Conservation (phyloP, 2,113 vertebrate species). For the Zosterops hypoxanthus region DNA sequence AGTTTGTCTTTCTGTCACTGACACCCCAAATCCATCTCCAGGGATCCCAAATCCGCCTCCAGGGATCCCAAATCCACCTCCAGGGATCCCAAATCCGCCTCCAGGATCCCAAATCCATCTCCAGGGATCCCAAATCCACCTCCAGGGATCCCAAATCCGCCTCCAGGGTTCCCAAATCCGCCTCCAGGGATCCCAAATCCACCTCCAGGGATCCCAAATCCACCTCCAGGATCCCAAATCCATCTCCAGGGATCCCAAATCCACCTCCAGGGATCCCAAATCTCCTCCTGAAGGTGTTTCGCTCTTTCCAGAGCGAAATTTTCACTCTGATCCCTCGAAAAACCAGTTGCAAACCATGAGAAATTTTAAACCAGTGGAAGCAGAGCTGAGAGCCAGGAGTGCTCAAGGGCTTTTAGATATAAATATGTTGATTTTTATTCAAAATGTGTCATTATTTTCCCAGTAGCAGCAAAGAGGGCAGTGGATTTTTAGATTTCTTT, state of each 20-base stretch:
- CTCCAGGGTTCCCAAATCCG: not conserved
- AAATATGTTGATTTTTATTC: not conserved
- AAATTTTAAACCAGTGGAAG: not conserved
- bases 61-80: not conserved
- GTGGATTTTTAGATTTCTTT: not conserved
- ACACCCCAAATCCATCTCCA: too few species aligned
- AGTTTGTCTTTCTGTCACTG: too few species aligned
- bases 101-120: not conserved
- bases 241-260: not conserved
- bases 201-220: not conserved
- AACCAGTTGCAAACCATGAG: not conserved
- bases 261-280: not conserved
- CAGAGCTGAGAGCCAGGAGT: not conserved
- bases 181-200: not conserved
- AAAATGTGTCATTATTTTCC: not conserved
- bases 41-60: not conserved
- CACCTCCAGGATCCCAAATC: not conserved
- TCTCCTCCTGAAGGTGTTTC: not conserved
- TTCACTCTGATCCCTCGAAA: not conserved
- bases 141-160: not conserved
- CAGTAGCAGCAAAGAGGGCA: not conserved
- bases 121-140: not conserved
- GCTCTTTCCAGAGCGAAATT: not conserved
- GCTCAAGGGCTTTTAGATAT: not conserved
- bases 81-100: not conserved